These are phyloP conservation scores for Gymnosoma rotundatum DNA, from an alignment of 2,888 invertebrate genomes.

Conservation along the genomic window DNA sequence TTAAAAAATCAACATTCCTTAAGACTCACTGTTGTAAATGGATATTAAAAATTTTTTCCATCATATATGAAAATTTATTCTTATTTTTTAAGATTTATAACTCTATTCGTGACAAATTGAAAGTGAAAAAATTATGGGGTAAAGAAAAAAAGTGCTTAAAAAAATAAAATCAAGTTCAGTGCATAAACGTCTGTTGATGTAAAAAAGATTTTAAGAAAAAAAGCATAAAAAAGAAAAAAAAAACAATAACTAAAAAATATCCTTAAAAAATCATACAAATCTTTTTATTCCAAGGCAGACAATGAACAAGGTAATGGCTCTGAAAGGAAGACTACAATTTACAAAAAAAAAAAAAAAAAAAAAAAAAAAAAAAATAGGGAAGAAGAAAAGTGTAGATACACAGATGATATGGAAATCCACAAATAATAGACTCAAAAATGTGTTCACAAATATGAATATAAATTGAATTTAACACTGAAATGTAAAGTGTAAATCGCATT, in stretches of 20 bases:
- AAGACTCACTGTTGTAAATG: constrained; percentile 45
- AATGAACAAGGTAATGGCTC: constrained; percentile 59
- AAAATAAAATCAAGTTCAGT: constrained; percentile 65
- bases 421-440: constrained; percentile 76
- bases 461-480: constrained; percentile 77
- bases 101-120: constrained; percentile 76
- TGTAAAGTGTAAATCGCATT: constrained; percentile 76
- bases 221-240: constrained; percentile 4
- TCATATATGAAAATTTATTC: constrained; percentile 53
- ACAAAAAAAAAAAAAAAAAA: constrained; percentile 16
- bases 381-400: constrained; percentile 51
- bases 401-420: constrained; percentile 75
- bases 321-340: constrained; percentile 59
- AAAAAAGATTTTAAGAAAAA: constrained; percentile 11
- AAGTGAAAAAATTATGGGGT: constrained; percentile 71
- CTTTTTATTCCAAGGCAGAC: constrained; percentile 52
- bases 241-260: constrained; percentile 53
- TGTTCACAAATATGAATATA: constrained; percentile 78
- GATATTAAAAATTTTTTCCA: constrained; percentile 15
- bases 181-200: constrained; percentile 68
- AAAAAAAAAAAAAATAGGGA: constrained; percentile 5
- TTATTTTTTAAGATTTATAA: constrained; percentile 64
- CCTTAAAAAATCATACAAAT: constrained; percentile 62
- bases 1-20: background rate
- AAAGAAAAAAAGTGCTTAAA: constrained; percentile 32